Evolutionary conservation across 2,797 vertebrate genomes (phyloP), one percentile per base, ranked within the genome.

Genomic region (Coilia nasus): DNA sequence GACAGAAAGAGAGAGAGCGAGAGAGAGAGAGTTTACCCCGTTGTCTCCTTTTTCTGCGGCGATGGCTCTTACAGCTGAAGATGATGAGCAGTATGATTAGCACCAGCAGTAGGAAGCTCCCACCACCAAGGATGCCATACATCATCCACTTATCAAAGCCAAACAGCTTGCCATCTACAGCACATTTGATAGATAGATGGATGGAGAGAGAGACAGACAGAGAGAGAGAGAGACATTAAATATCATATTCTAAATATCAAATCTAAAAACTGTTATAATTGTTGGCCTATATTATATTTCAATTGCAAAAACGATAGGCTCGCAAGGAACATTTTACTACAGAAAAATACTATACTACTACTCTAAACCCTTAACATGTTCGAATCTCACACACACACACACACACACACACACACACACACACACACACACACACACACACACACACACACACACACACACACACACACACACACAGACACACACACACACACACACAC

Each of bases 361-460:
- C n/a, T n/a, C n/a, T n/a, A n/a, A n/a, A n/a, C n/a, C n/a, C n/a
- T n/a, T n/a, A n/a, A n/a, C n/a, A 41, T 2, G 35, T 41, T 41
- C 35, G 35, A 41, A n/a, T 23, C 50, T 35, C 54, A 82, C 54
- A 59, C 82, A 82, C 82, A 60, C 81, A 82, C 25, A 35, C 54
- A 82, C 54, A 82, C 54, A 35, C 56, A 56, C 81, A 82, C 47
- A 56, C 46, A 14, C 21, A 82, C 81, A 56, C 81, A 82, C 81
- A 81, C 81, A 81, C 57, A 75, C 62, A 71, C 54, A 9, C 23
- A 21, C 14, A 57, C 19, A 17, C 64, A 47, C 31, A 5, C 46
- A 47, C 46, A 47, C 46, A 47, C 46, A 47, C 46, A 47, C 46
- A 47, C 46, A 47, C 46, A 47, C 46, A 47, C 46, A 47, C 46